Base-by-base conservation (phyloP, 2,113 vertebrate genomes). In the Festucalex cinctus region DNA sequence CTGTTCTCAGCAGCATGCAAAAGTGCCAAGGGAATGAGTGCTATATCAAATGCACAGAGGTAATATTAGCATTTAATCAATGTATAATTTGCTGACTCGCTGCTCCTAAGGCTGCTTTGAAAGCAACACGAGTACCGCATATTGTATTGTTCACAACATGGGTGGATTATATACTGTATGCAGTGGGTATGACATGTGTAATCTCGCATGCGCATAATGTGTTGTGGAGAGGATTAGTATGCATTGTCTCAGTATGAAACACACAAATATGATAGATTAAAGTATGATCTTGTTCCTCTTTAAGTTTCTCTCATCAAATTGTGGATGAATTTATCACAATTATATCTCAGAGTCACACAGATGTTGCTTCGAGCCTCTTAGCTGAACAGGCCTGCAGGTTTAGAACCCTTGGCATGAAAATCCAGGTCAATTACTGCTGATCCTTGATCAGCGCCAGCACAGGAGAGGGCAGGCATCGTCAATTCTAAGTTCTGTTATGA, bases 21-120 rank as follows among this genome's bases (percentile, higher is more conserved):
- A 59, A 63, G 59, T 44, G 41, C 35, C 43, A 20, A 43, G 41
- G 56, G 59, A 74, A 37, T 28, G 53, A 44, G 32, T 36, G 26
- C 2, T 28, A 28, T 69, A 56, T 65, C 35, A 66, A 68, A 75
- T 69, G 58, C 41, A 43, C 54, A 41, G 14, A 26, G 48, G 63
- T 65, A 76, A 76, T 65, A 65, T 65, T 58, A 65, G 41, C 51
- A 64, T 70, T 72, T 72, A 69, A 74, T 75, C 32, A 17, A 61
- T 66, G 70, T 44, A 72, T 71, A 71, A 37, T 62, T 43, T 26
- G 68, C 58, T 57, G 4, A 43, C 65, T 48, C 71, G 43, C 43
- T 20, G 22, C 19, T 44, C 36, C 36, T 9, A 64, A 58, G 10
- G 35, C 44, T 43, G 63, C 13, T 63, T 41, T 53, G 20, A 65